Conservation (phyloP, 2,797 vertebrate genomes). For the Gambusia yucatana region DNA sequence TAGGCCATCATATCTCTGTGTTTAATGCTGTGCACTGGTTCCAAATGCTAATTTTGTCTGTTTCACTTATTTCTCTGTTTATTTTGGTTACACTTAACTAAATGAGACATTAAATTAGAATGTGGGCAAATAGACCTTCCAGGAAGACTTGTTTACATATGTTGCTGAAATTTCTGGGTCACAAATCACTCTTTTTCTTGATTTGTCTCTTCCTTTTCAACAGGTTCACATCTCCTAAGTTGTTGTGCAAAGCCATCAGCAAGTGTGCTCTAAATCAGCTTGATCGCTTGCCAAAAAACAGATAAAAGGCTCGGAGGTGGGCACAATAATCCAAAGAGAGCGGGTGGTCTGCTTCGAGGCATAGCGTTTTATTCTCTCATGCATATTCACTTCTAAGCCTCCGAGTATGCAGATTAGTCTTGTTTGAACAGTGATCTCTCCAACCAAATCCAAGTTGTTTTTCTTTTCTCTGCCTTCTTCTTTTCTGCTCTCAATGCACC, state of each 20-base stretch:
- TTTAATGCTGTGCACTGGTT: constrained; percentile 62
- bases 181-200: constrained; percentile 34
- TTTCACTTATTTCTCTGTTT: constrained; percentile 43
- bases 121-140: constrained; percentile 28
- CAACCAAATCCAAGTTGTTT: constrained; percentile 70
- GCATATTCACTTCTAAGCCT: constrained; percentile 83
- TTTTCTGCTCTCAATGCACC: constrained; percentile 56
- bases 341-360: constrained; percentile 81
- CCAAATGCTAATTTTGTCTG: constrained; percentile 54
- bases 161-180: constrained; percentile 22
- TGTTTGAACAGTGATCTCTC: constrained; percentile 76
- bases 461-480: constrained; percentile 24
- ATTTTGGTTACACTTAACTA: constrained; percentile 26
- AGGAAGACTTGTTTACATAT: constrained; percentile 33
- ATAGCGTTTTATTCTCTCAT: constrained; percentile 83
- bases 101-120: constrained; percentile 35
- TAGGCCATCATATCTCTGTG: constrained; percentile 75
- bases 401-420: constrained; percentile 82
- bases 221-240: constrained; percentile 72
- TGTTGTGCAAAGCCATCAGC: constrained; percentile 67
- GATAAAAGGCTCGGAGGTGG: constrained; percentile 80
- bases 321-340: constrained; percentile 80
- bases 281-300: constrained; percentile 72
- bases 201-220: constrained; percentile 50
- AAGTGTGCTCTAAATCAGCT: constrained; percentile 70